Conservation (phyloP, 1,140 invertebrate species). For the Ips typographus region DNA sequence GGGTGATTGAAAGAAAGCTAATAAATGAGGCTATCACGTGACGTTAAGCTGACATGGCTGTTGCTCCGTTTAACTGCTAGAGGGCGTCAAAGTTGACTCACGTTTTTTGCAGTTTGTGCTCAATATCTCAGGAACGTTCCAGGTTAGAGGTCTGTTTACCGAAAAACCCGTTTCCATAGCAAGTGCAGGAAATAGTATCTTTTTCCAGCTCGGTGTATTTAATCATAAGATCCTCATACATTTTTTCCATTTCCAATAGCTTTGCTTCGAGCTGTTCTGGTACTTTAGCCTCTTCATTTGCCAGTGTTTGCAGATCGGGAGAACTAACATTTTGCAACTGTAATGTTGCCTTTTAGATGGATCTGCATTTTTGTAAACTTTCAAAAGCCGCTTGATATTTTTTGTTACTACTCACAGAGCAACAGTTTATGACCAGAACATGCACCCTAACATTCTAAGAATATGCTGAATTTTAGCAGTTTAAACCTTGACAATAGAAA, state of each 20-base stretch:
- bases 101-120: no score
- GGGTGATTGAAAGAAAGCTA: no score
- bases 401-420: neutral
- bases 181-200: neutral
- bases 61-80: no score
- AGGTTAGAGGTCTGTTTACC: no score
- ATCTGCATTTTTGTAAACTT: no score
- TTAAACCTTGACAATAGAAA: no score
- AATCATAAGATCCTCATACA: neutral
- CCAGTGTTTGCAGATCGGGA: neutral
- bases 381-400: neutral
- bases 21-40: no score
- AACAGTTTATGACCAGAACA: neutral
- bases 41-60: no score
- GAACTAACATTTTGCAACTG: slow-evolving; percentile 9
- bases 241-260: slow-evolving; percentile 1
- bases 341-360: slow-evolving; percentile 27
- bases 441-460: no score
- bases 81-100: no score
- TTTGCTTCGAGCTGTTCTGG: neutral
- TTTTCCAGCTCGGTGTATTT: slow-evolving; percentile 5
- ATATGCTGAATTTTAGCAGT: no score
- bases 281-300: neutral
- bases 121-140: no score
- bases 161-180: neutral